A percentile compares a stretch with the other conserved stretches of the same genome.
Evolutionary conservation across 1,140 invertebrate genomes (phyloP).

Genomic region (Phenacoccus solenopsis): DNA sequence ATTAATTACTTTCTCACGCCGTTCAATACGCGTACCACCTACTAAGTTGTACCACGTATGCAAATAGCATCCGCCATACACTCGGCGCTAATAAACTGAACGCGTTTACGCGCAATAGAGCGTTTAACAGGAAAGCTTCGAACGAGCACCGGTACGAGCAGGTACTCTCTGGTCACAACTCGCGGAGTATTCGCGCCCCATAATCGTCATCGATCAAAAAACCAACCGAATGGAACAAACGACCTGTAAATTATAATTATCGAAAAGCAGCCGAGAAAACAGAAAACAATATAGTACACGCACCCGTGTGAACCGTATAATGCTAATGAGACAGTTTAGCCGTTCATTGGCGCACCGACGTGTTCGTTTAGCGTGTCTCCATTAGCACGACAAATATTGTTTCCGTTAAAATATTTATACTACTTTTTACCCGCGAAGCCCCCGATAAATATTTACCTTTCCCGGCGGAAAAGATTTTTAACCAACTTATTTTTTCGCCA

Average conservation of each 20-base stretch:
- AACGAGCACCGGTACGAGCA: neutral
- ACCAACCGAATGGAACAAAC: neutral
- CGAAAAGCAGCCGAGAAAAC: no score
- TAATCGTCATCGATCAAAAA: neutral
- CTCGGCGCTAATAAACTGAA: neutral
- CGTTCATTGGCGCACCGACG: neutral
- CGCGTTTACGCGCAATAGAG: neutral
- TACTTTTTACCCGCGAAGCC: no score
- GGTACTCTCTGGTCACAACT: neutral
- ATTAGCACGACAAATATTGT: neutral
- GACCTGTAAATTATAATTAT: neutral
- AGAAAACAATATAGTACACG: neutral
- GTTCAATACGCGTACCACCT: neutral
- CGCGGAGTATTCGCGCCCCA: neutral
- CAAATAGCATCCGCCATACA: neutral
- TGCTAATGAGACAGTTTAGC: neutral
- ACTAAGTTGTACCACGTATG: neutral
- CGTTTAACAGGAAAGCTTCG: neutral
- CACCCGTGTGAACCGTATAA: neutral
- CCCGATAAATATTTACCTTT: no score
- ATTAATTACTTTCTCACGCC: neutral
- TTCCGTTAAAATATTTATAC: neutral
- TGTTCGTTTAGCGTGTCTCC: conserved; percentile 1
- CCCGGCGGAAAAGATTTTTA: no score
- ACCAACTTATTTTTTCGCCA: no score